Evolutionary conservation across 2,797 vertebrate genomes (phyloP).

Genomic region (Cyclura pinguis): DNA sequence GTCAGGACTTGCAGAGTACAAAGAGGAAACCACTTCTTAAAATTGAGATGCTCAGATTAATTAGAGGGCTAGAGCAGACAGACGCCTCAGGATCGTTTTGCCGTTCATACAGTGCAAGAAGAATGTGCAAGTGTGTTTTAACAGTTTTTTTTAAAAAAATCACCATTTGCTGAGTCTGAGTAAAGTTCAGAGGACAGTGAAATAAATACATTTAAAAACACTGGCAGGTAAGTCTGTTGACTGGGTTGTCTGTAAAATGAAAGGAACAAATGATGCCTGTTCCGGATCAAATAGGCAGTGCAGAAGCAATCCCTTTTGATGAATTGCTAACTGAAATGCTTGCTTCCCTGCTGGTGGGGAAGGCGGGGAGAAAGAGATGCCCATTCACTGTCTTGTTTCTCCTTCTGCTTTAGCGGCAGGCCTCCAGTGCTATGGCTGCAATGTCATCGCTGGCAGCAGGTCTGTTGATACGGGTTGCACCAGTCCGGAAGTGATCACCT

Average conservation of each 20-base stretch:
- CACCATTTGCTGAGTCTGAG: neutral
- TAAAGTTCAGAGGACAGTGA: neutral
- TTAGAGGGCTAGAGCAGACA: neutral
- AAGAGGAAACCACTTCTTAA: neutral
- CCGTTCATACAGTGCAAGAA: neutral
- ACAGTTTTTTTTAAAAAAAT: neutral
- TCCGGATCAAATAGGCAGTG: neutral
- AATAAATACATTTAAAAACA: neutral
- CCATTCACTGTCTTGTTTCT: neutral
- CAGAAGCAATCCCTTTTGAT: neutral
- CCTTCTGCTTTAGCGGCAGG: conserved; percentile 77
- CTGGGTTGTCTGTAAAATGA: neutral
- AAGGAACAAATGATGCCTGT: neutral
- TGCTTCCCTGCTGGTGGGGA: no score
- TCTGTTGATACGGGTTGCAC: conserved; percentile 90
- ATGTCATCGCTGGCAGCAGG: conserved; percentile 87
- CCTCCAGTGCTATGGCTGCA: conserved; percentile 93
- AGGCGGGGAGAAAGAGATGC: no score
- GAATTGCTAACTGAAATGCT: neutral
- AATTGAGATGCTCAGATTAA: neutral
- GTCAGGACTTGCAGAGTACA: neutral
- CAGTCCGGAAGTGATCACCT: conserved; percentile 91
- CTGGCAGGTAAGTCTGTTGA: neutral
- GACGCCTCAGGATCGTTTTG: neutral
- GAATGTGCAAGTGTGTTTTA: neutral